phyloP scores from a whole-genome alignment of 2,113 vertebrate genomes.

The Pungitius pungitius region DNA sequence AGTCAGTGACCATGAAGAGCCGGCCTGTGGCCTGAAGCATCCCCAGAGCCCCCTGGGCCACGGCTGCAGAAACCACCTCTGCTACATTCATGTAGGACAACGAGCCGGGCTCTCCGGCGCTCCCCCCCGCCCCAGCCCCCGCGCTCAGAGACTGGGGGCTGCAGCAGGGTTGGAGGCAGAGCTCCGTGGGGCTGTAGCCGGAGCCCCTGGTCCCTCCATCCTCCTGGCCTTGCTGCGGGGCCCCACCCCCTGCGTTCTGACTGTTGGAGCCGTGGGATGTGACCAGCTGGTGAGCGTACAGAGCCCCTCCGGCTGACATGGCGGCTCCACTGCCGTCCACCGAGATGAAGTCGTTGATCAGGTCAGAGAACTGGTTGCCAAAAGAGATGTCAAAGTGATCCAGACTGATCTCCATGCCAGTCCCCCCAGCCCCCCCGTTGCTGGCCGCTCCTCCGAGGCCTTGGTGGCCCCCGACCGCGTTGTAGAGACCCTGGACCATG shows the following conservation, averaged over 20 bases:
- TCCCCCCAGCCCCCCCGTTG: constrained; percentile 79
- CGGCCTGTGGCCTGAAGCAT: constrained; percentile 95
- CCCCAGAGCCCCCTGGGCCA: constrained; percentile 91
- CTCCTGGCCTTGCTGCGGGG: constrained; percentile 78
- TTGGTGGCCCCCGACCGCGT: constrained; percentile 85
- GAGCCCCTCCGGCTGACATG: constrained; percentile 76
- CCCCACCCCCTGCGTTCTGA: constrained; percentile 76
- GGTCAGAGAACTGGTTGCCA: constrained; percentile 98
- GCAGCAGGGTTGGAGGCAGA: constrained; percentile 95
- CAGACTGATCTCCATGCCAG: constrained; percentile 97
- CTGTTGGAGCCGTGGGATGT: constrained; percentile 80
- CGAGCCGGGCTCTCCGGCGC: constrained; percentile 84
- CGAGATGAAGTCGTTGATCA: constrained; percentile 98
- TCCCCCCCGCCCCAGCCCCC: constrained; percentile 68
- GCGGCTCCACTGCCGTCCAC: constrained; percentile 90
- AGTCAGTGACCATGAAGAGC: constrained; percentile 99
- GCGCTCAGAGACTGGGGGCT: constrained; percentile 90
- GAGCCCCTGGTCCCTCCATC: constrained; percentile 85
- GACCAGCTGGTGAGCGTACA: constrained; percentile 96
- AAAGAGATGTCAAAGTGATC: constrained; percentile 99
- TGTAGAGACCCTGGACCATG: constrained; percentile 96
- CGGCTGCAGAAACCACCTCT: constrained; percentile 94
- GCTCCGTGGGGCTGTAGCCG: constrained; percentile 89
- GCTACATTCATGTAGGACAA: constrained; percentile 98
- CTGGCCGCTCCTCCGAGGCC: constrained; percentile 70